A percentile compares a stretch with the other conserved stretches of the same genome.
phyloP scores from a whole-genome alignment of 2,888 invertebrate species.

The Lymantria dispar region DNA sequence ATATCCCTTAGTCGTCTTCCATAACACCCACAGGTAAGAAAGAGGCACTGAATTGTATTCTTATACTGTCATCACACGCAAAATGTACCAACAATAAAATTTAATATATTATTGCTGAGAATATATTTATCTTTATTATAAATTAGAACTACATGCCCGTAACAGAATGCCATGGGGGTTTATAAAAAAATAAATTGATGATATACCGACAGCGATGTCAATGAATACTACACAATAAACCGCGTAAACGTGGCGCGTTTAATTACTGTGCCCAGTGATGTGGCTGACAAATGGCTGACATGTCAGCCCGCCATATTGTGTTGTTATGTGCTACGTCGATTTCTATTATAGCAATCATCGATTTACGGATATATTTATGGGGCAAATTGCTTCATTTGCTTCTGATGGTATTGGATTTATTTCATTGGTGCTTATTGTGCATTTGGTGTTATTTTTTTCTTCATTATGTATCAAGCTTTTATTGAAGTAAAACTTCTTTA shows the following conservation, averaged over 20 bases:
- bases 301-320: conserved; percentile 26
- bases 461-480: too few relatives aligned
- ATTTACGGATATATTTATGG: conserved; percentile 8
- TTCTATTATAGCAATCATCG: conserved; percentile 24
- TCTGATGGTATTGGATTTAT: conserved; percentile 2
- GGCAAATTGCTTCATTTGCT: background rate
- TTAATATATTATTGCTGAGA: too few relatives aligned
- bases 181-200: conserved; percentile 40
- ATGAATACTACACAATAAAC: conserved; percentile 32
- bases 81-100: too few relatives aligned
- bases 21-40: too few relatives aligned
- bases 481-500: too few relatives aligned
- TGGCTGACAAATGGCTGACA: conserved; percentile 57
- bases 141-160: too few relatives aligned
- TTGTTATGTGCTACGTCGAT: conserved; percentile 20
- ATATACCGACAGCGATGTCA: conserved; percentile 20
- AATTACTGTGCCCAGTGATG: conserved; percentile 56
- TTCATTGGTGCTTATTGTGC: too few relatives aligned
- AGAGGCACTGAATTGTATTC: too few relatives aligned
- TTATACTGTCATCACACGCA: too few relatives aligned
- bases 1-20: too few relatives aligned
- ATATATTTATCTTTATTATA: too few relatives aligned
- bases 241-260: conserved; percentile 38
- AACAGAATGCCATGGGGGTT: conserved; percentile 9
- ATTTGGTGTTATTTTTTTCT: too few relatives aligned